These are phyloP conservation scores for Hemithea aestivaria DNA, from an alignment of 2,888 invertebrate species.

Conservation along the genomic window DNA sequence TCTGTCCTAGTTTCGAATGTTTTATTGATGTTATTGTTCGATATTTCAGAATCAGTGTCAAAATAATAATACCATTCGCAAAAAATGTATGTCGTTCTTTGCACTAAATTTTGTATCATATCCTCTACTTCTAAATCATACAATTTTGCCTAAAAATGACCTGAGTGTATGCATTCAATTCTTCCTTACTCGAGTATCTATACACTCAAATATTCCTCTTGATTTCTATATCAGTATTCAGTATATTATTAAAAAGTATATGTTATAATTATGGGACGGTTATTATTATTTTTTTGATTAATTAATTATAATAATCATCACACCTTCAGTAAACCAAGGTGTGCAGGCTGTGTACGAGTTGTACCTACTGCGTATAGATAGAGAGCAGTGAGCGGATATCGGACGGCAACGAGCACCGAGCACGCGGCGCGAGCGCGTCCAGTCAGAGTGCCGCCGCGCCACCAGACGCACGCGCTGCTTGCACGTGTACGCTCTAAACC, in stretches of 20 bases:
- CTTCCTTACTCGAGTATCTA: too few relatives aligned
- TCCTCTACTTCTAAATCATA: too few relatives aligned
- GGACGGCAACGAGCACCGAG: constrained; percentile 58
- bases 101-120: too few relatives aligned
- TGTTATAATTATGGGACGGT: too few relatives aligned
- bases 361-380: constrained; percentile 52
- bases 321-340: constrained; percentile 63
- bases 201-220: too few relatives aligned
- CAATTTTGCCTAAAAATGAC: too few relatives aligned
- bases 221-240: too few relatives aligned
- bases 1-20: constrained; percentile 5
- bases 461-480: constrained; percentile 72
- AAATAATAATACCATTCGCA: too few relatives aligned
- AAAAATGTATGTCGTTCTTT: too few relatives aligned
- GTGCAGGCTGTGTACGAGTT: constrained; percentile 53
- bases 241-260: too few relatives aligned
- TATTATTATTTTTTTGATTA: too few relatives aligned
- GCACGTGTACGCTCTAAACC: constrained; percentile 49
- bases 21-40: constrained; percentile 6
- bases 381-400: constrained; percentile 66
- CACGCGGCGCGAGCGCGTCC: constrained; percentile 74
- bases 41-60: neutral
- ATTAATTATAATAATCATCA: constrained; percentile 4
- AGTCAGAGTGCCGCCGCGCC: constrained; percentile 79
- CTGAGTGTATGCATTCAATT: too few relatives aligned